These are phyloP conservation scores for Elymnias hypermnestra DNA, from an alignment of 1,140 invertebrate species.

Conservation along the genomic window DNA sequence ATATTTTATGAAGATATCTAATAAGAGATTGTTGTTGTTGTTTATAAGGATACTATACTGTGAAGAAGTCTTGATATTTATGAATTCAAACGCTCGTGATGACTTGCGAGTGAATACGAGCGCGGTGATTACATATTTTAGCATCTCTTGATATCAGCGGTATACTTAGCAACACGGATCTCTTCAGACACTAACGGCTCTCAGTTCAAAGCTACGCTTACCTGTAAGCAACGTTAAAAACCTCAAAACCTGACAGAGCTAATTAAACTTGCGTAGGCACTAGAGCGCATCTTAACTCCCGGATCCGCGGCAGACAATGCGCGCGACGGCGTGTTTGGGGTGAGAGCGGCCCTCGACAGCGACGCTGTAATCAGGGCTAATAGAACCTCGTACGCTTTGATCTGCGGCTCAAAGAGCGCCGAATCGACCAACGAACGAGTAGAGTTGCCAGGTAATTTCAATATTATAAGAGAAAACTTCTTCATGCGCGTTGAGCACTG, in stretches of 20 bases:
- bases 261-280: slow-evolving; percentile 61
- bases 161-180: too few species aligned
- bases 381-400: slow-evolving; percentile 71
- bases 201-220: slow-evolving; percentile 14
- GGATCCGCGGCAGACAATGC: slow-evolving; percentile 46
- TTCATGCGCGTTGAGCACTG: neutral
- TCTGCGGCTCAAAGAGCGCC: slow-evolving; percentile 62
- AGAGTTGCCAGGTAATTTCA: slow-evolving; percentile 26
- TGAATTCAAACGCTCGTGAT: too few species aligned
- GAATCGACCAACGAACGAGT: slow-evolving; percentile 17
- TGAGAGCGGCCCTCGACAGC: slow-evolving; percentile 36
- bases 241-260: slow-evolving; percentile 36
- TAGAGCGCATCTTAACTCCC: slow-evolving; percentile 56
- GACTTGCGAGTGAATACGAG: neutral
- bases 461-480: neutral
- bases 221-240: slow-evolving; percentile 19
- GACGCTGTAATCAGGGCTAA: slow-evolving; percentile 69
- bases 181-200: slow-evolving; percentile 11
- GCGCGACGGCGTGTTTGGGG: slow-evolving; percentile 18
- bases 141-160: too few species aligned
- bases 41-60: too few species aligned
- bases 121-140: too few species aligned
- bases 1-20: too few species aligned
- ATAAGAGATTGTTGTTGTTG: too few species aligned
- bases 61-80: too few species aligned